These are phyloP conservation scores for Corydoras maculifer DNA, from an alignment of 2,113 vertebrate genomes.

Conservation along the genomic window DNA sequence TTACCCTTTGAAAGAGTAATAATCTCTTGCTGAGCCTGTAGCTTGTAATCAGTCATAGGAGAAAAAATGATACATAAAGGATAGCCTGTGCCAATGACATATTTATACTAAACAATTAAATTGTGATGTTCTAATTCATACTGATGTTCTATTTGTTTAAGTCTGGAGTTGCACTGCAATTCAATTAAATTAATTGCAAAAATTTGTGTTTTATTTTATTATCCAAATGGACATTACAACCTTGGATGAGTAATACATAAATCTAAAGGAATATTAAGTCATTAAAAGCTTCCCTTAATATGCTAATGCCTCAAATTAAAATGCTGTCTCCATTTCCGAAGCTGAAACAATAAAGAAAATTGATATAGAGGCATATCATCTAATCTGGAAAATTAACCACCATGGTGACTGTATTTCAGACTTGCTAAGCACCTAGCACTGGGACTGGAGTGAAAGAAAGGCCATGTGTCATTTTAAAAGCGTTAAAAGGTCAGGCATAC, in stretches of 20 bases:
- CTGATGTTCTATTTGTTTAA: slow-evolving; percentile 37
- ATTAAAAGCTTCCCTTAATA: slow-evolving; percentile 55
- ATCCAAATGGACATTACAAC: slow-evolving; percentile 48
- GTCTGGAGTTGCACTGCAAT: slow-evolving; percentile 46
- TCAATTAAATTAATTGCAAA: slow-evolving; percentile 48
- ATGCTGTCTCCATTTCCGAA: slow-evolving; percentile 42
- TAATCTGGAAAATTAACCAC: slow-evolving; percentile 47
- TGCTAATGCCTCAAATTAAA: slow-evolving; percentile 60
- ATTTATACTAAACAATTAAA: slow-evolving; percentile 47
- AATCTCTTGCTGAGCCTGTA: slow-evolving; percentile 6
- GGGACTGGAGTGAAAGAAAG: slow-evolving; percentile 39
- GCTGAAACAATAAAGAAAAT: slow-evolving; percentile 53
- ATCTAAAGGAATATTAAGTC: slow-evolving; percentile 55
- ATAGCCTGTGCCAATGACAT: slow-evolving; percentile 35
- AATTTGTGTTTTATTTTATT: slow-evolving; percentile 56
- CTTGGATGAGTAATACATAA: slow-evolving; percentile 46
- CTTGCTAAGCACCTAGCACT: slow-evolving; percentile 29
- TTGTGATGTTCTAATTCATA: slow-evolving; percentile 44
- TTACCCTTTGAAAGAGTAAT: slow-evolving; percentile 19
- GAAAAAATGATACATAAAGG: slow-evolving; percentile 31
- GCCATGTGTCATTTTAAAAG: slow-evolving; percentile 41
- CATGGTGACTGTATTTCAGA: slow-evolving; percentile 48
- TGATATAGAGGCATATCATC: slow-evolving; percentile 54
- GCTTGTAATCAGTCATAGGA: slow-evolving; percentile 20
- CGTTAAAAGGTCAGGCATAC: slow-evolving; percentile 26